phyloP scores from a whole-genome alignment of 1,140 invertebrate genomes.

The Asobara japonica region DNA sequence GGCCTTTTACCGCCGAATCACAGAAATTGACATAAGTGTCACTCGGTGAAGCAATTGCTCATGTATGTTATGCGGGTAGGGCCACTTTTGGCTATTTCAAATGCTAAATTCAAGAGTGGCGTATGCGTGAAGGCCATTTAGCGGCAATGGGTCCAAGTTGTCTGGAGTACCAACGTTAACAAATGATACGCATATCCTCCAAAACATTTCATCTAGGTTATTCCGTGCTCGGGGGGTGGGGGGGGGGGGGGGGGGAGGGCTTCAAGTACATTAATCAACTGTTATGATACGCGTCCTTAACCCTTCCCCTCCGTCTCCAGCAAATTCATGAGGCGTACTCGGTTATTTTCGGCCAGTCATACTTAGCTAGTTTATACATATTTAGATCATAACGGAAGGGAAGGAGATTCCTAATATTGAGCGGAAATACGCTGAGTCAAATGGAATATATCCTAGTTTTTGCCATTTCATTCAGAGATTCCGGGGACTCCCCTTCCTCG shows the following conservation, averaged over 20 bases:
- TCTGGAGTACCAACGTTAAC: constrained; percentile 21
- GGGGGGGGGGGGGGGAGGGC: neutral
- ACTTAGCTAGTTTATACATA: neutral
- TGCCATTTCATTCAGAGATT: neutral
- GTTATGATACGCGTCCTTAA: constrained; percentile 49
- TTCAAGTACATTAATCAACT: constrained; percentile 53
- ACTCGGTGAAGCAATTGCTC: neutral
- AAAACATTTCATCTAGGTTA: constrained; percentile 6
- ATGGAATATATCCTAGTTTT: neutral
- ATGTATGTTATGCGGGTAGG: constrained; percentile 13
- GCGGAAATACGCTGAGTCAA: neutral
- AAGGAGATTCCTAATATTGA: neutral
- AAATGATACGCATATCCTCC: constrained; percentile 39
- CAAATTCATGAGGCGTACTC: constrained; percentile 5
- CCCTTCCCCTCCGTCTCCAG: constrained; percentile 41
- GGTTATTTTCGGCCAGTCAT: neutral
- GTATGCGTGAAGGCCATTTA: neutral
- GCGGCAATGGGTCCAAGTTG: neutral
- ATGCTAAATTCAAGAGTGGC: constrained; percentile 6
- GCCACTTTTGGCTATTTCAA: constrained; percentile 2
- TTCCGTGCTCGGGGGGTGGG: constrained; percentile 30
- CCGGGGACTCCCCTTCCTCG: too few species aligned
- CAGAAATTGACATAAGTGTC: neutral
- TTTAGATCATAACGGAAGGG: neutral
- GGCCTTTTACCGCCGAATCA: neutral